phyloP scores from a whole-genome alignment of 2,113 vertebrate genomes.

The Noctilio leporinus region DNA sequence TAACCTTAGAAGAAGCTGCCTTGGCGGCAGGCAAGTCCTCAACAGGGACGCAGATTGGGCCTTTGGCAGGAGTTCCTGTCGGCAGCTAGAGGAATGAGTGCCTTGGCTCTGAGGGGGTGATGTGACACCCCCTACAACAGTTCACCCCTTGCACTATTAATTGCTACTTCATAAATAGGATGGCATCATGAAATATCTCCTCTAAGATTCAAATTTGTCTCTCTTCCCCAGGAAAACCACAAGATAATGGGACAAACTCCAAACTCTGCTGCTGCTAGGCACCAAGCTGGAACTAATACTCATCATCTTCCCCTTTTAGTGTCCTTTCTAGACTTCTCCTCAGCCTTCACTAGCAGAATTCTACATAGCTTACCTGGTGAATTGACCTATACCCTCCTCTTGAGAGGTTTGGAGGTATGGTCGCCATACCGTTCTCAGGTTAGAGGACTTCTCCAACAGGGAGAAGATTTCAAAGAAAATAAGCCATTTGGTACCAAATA shows the following conservation, averaged over 20 bases:
- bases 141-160: neutral
- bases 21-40: neutral
- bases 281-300: neutral
- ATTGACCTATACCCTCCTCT: neutral
- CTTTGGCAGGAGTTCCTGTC: neutral
- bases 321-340: neutral
- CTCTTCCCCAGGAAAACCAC: neutral
- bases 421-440: neutral
- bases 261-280: neutral
- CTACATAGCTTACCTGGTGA: neutral
- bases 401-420: neutral
- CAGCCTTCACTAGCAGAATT: neutral
- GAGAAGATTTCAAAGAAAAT: neutral
- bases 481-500: neutral
- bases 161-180: neutral
- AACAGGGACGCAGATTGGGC: neutral
- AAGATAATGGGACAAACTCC: neutral
- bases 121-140: fast-evolving
- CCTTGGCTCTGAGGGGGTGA: neutral
- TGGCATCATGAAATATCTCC: neutral
- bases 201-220: neutral
- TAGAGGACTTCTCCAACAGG: neutral
- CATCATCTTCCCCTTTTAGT: neutral
- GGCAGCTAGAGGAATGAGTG: too few species aligned
- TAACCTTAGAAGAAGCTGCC: neutral